Evolutionary conservation across 1,140 invertebrate species (phyloP).

Genomic region (Orius insidiosus): DNA sequence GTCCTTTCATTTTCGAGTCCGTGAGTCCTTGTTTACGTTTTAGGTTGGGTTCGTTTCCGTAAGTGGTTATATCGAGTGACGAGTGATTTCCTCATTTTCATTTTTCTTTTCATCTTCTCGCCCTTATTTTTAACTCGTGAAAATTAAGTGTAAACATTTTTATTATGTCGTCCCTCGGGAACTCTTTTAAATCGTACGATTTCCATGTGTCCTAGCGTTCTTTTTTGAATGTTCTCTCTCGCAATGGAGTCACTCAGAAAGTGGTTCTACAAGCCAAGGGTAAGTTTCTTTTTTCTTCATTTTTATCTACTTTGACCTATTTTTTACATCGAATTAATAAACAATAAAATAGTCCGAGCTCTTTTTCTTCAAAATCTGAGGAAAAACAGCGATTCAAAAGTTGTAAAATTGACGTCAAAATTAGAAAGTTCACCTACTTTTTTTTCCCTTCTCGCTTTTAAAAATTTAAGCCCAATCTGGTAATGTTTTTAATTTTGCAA

Average conservation of each 20-base stretch:
- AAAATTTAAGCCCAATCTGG: neutral
- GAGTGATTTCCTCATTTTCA: too few relatives aligned
- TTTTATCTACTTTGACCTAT: neutral
- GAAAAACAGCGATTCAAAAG: neutral
- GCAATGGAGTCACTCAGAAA: constrained; percentile 75
- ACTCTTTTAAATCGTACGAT: too few relatives aligned
- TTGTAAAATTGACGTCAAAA: constrained; percentile 4
- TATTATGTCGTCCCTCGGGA: constrained; percentile 3
- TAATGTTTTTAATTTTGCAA: neutral
- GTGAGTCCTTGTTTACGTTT: constrained; percentile 12
- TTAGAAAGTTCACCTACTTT: constrained; percentile 7
- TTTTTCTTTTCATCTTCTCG: neutral
- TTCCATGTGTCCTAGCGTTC: constrained; percentile 16
- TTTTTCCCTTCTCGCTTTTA: neutral
- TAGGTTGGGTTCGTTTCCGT: constrained; percentile 8
- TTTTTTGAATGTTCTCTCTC: constrained; percentile 4
- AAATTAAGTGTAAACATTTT: constrained; percentile 6
- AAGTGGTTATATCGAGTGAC: constrained; percentile 7
- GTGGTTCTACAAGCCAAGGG: constrained; percentile 84
- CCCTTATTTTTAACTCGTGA: constrained; percentile 1
- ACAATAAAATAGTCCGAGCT: too few relatives aligned
- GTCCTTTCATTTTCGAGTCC: too few relatives aligned
- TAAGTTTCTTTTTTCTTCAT: constrained; percentile 29
- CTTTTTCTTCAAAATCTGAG: constrained; percentile 1
- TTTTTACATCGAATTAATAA: too few relatives aligned